phyloP scores from a whole-genome alignment of 1,140 invertebrate species.

The Diprion similis region DNA sequence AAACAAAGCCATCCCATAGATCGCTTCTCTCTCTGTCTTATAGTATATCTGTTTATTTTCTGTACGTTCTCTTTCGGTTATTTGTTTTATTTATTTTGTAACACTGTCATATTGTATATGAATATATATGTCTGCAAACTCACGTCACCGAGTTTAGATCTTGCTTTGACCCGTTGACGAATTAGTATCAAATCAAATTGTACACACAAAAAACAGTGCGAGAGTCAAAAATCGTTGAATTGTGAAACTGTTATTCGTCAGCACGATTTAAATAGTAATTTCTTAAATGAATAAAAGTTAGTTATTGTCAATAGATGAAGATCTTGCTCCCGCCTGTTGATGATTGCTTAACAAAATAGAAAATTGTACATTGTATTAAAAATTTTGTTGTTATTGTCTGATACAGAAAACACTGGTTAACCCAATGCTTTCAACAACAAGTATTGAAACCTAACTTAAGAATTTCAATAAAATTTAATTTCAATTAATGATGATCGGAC shows the following conservation, averaged over 20 bases:
- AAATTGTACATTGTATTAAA: too few species aligned
- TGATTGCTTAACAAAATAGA: not conserved
- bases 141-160: not conserved
- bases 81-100: not conserved
- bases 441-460: not conserved
- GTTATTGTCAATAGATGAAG: not conserved
- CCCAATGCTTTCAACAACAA: not conserved
- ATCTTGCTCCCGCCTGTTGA: constrained; percentile 3
- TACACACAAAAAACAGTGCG: not conserved
- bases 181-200: not conserved
- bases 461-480: not conserved
- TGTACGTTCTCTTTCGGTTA: not conserved
- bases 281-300: not conserved
- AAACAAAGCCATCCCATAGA: too few species aligned
- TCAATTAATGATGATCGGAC: not conserved
- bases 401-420: not conserved
- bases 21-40: not conserved
- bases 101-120: not conserved
- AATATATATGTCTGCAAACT: not conserved
- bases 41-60: not conserved
- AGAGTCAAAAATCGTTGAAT: not conserved
- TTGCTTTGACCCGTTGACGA: not conserved
- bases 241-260: not conserved
- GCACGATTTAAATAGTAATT: too few species aligned
- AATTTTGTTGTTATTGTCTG: not conserved